A percentile compares a stretch with the other conserved stretches of the same genome.
phyloP scores from a whole-genome alignment of 2,888 invertebrate genomes.

The Sepioteuthis lessoniana region DNA sequence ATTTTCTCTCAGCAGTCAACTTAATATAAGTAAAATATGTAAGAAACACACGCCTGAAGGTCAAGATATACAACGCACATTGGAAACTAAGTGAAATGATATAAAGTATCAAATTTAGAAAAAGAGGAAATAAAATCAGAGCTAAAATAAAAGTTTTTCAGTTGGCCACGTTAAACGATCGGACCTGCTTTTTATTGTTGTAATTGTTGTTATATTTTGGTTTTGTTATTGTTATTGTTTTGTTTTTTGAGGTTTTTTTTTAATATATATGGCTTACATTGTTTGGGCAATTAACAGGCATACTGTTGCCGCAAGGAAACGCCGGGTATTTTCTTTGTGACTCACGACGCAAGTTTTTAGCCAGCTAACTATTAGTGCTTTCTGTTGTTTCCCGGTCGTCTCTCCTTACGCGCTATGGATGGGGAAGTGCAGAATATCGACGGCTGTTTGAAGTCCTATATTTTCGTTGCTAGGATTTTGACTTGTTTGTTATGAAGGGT shows the following conservation, averaged over 20 bases:
- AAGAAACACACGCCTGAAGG: too few relatives aligned
- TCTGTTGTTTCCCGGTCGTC: neutral
- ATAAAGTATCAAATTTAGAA: neutral
- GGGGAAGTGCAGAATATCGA: neutral
- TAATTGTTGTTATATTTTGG: too few relatives aligned
- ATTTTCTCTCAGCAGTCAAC: too few relatives aligned
- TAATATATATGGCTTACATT: neutral
- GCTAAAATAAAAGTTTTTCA: neutral
- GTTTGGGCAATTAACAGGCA: neutral
- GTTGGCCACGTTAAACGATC: neutral
- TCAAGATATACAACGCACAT: neutral
- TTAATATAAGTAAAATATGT: too few relatives aligned
- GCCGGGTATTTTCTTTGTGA: neutral
- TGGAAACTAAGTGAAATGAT: neutral
- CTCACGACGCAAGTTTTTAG: neutral
- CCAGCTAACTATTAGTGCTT: neutral
- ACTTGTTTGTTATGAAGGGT: neutral
- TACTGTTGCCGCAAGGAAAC: neutral
- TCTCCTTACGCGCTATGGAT: neutral
- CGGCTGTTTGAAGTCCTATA: neutral
- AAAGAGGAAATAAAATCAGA: neutral
- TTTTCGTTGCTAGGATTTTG: neutral
- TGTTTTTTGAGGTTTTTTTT: too few relatives aligned
- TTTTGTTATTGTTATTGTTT: too few relatives aligned
- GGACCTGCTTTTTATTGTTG: neutral